Evolutionary conservation across 2,113 vertebrate genomes (phyloP).

Genomic region (Melanerpes formicivorus): DNA sequence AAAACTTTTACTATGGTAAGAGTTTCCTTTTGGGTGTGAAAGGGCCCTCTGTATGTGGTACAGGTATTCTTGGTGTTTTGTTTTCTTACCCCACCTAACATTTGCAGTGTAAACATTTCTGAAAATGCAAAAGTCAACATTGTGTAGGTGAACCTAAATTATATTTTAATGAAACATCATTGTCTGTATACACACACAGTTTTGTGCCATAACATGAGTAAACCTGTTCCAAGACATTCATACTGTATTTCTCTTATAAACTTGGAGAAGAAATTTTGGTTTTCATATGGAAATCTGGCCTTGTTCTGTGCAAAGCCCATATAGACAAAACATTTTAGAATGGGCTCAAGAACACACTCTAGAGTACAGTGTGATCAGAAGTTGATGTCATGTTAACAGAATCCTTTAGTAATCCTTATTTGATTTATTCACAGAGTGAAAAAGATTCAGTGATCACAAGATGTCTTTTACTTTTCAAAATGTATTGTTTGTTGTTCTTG

Average conservation of each 20-base stretch:
- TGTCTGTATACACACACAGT: not conserved
- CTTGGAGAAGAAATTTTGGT: not conserved
- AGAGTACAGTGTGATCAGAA: not conserved
- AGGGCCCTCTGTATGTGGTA: not conserved
- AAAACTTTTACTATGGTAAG: not conserved
- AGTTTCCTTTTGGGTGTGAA: not conserved
- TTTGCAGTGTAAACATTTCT: not conserved
- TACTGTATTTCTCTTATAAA: not conserved
- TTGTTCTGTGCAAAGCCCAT: not conserved
- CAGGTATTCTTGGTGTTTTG: not conserved
- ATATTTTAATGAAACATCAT: not conserved
- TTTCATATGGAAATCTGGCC: not conserved
- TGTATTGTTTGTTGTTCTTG: not conserved
- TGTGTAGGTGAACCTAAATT: not conserved
- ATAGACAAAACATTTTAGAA: not conserved
- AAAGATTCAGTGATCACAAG: accelerated
- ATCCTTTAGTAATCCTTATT: not conserved
- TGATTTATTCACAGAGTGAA: not conserved
- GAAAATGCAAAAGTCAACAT: not conserved
- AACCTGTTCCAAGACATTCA: not conserved
- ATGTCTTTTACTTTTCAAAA: not conserved
- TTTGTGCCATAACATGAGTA: not conserved
- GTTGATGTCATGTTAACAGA: not conserved
- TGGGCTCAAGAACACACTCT: not conserved
- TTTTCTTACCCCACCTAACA: not conserved